Conservation (phyloP, 2,113 vertebrate species). For the Salminus brasiliensis region DNA sequence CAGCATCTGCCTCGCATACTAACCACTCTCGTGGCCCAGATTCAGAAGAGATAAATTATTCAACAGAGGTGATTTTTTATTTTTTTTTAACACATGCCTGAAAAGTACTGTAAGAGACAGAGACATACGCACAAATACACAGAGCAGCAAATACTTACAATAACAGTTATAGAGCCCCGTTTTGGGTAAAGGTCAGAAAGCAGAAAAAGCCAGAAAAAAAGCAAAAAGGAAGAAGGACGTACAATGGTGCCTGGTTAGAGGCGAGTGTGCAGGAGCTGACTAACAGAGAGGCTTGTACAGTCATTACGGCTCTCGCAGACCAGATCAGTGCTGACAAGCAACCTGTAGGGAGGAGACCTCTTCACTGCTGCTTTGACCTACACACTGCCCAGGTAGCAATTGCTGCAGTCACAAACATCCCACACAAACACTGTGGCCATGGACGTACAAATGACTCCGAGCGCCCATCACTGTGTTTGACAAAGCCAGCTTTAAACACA, state of each 20-base stretch:
- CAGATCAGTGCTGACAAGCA: conserved; percentile 49
- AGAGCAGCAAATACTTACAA: not conserved
- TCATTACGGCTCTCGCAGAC: conserved; percentile 12
- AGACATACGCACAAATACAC: conserved; percentile 3
- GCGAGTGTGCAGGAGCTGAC: conserved; percentile 51
- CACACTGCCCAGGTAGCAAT: conserved; percentile 1
- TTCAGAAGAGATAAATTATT: conserved; percentile 78
- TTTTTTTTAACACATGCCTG: conserved; percentile 37
- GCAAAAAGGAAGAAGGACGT: conserved; percentile 27
- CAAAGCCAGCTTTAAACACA: not conserved
- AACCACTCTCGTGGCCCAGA: conserved; percentile 67
- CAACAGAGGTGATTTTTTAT: conserved; percentile 69
- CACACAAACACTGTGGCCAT: not conserved
- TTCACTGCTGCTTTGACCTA: conserved; percentile 23
- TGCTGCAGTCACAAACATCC: not conserved
- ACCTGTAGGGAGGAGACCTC: conserved; percentile 33
- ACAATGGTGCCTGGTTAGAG: conserved; percentile 59
- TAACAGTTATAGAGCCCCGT: conserved; percentile 2
- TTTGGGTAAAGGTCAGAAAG: conserved; percentile 40
- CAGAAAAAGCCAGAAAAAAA: conserved; percentile 43
- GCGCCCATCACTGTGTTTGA: not conserved
- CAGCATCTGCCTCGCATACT: conserved; percentile 66
- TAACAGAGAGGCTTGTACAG: conserved; percentile 25
- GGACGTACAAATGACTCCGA: not conserved
- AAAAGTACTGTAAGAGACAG: conserved; percentile 45